Evolutionary conservation across 1,140 invertebrate species (phyloP).

Genomic region (Eueides isabella): DNA sequence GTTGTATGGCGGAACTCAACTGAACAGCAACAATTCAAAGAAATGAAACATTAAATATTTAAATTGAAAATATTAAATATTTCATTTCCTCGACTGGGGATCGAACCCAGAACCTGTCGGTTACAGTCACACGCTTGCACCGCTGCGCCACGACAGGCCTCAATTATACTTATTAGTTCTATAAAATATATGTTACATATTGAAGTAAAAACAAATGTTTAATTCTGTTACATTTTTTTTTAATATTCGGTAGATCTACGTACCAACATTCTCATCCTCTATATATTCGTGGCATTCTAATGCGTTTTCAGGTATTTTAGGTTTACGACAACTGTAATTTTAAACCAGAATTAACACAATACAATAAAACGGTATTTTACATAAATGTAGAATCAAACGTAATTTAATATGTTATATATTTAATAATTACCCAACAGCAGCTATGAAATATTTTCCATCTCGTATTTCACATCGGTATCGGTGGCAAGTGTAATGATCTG

Average conservation of each 20-base stretch:
- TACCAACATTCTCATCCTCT: constrained; percentile 77
- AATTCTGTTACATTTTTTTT: not conserved
- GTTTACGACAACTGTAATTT: constrained; percentile 65
- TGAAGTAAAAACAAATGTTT: not conserved
- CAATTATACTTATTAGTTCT: too few species aligned
- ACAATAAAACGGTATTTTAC: too few species aligned
- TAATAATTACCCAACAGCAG: constrained; percentile 69
- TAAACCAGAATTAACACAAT: constrained; percentile 15
- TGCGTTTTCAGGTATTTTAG: constrained; percentile 77
- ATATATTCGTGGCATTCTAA: constrained; percentile 77
- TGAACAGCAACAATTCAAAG: too few species aligned
- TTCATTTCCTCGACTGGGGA: too few species aligned
- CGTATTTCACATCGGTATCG: constrained; percentile 73
- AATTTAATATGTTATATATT: not conserved
- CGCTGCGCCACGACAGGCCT: too few species aligned
- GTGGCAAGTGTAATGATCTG: constrained; percentile 76
- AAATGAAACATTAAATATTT: too few species aligned
- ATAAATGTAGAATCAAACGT: not conserved
- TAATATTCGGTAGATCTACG: constrained; percentile 33
- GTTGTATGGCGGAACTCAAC: too few species aligned
- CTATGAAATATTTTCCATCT: constrained; percentile 77
- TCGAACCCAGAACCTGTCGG: too few species aligned
- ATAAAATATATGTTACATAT: not conserved
- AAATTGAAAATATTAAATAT: too few species aligned
- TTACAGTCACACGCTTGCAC: too few species aligned